Base-by-base conservation (phyloP, 1,140 invertebrate species). In the Oppia nitens region DNA sequence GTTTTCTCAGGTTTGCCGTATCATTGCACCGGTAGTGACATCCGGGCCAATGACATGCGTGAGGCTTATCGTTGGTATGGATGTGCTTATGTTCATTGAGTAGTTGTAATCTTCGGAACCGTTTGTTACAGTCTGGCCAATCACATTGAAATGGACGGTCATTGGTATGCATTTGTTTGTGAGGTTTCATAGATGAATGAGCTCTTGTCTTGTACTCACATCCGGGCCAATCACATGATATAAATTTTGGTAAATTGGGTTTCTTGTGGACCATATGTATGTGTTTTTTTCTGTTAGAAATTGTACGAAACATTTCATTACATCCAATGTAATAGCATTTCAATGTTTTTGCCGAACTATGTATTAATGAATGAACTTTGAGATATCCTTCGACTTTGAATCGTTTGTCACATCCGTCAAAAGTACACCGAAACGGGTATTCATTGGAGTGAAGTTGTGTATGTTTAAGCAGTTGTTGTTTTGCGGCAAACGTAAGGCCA, bases 331-430 rank as follows among this genome's bases (percentile, higher is more conserved):
- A 57, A 1, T 40, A 24, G 50, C 56, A 57, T 4, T 57, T 2
- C 2, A 50, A 57, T 2, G 1, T 24, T 29, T 57, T 25, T 14
- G n/a, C 47, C 17, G 17, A 9, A 6, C 24, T 3, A 24, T 57
- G 56, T 9, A 6, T 52, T 27, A 51, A 4, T 50, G 11, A 14
- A 52, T 76, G 74, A 25, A 82, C 80, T 71, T 83, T 83, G 26
- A 81, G 72, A 45, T 82, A 83, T 65, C 83, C 82, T n/a, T 80
- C 82, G 6, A 81, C 83, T 0, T 81, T 83, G 65, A 83, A 84
- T 2, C 80, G 78, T 63, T 79, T 73, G 24, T 76, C 76, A 69
- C 82, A 84, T 24, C 78, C 79, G 52, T 76, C 75, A 66, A 71
- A 74, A 14, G 73, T 70, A 71, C 82, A 84, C 59, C 76, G 71